These are phyloP conservation scores for Damaliscus lunatus DNA, from an alignment of 2,113 vertebrate species.

Conservation along the genomic window DNA sequence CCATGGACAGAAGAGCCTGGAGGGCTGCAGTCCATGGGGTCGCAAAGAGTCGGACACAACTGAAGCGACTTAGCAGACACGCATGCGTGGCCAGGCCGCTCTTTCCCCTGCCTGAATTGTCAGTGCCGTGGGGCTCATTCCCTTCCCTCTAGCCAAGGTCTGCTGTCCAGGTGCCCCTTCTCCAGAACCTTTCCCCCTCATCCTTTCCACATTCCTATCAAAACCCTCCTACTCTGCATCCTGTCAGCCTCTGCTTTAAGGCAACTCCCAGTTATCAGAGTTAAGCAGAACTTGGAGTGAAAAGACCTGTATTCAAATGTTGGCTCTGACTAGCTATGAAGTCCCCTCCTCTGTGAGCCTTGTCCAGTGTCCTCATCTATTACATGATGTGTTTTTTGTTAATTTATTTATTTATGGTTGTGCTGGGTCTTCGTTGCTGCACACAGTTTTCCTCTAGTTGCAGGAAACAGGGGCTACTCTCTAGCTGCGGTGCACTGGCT, in stretches of 20 bases:
- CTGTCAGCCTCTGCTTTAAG: not conserved
- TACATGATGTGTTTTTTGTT: not conserved
- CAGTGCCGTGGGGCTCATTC: not conserved
- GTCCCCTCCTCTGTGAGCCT: not conserved
- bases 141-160: not conserved
- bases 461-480: not conserved
- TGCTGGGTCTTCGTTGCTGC: not conserved
- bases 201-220: not conserved
- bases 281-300: not conserved
- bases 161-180: not conserved
- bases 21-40: not conserved
- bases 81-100: not conserved
- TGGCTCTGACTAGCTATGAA: not conserved
- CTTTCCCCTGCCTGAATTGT: not conserved
- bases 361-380: not conserved
- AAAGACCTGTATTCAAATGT: not conserved
- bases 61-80: not conserved
- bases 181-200: not conserved
- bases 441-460: not conserved
- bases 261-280: not conserved
- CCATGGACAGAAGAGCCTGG: not conserved
- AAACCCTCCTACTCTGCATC: not conserved
- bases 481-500: rapidly evolving
- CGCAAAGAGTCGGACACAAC: not conserved
- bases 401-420: not conserved